These are phyloP conservation scores for Tetranychus piercei DNA, from an alignment of 2,888 invertebrate species.

Conservation along the genomic window DNA sequence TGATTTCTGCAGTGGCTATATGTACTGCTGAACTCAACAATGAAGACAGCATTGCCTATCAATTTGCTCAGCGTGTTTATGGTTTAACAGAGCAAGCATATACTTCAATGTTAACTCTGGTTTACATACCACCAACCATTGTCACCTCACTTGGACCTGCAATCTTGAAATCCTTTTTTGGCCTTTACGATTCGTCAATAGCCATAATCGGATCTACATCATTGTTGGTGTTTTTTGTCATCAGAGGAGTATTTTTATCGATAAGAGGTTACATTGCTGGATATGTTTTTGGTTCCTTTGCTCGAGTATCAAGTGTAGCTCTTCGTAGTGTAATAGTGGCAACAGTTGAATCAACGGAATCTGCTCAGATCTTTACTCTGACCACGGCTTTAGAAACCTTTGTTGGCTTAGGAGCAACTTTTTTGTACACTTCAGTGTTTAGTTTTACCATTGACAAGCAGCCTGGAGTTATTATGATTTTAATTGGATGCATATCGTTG, in stretches of 20 bases:
- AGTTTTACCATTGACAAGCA: neutral
- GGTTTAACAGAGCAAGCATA: neutral
- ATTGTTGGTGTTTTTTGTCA: neutral
- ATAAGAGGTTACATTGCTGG: neutral
- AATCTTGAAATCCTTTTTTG: neutral
- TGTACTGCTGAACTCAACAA: neutral
- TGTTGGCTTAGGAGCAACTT: neutral
- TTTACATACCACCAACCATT: neutral
- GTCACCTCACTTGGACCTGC: neutral
- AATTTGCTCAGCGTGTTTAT: neutral
- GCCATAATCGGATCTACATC: neutral
- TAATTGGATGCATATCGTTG: neutral
- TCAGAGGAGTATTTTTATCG: neutral
- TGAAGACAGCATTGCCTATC: neutral
- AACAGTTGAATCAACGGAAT: neutral
- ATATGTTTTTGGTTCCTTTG: neutral
- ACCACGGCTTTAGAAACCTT: neutral
- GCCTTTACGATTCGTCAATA: neutral
- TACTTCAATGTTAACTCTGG: neutral
- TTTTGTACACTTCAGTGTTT: neutral
- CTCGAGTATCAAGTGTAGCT: neutral
- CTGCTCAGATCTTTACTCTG: neutral
- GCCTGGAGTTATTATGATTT: neutral
- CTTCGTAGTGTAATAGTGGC: neutral
- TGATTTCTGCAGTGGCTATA: neutral